A percentile compares a stretch with the other conserved stretches of the same genome.
phyloP scores from a whole-genome alignment of 2,797 vertebrate species.

The Darevskia nairensis region DNA sequence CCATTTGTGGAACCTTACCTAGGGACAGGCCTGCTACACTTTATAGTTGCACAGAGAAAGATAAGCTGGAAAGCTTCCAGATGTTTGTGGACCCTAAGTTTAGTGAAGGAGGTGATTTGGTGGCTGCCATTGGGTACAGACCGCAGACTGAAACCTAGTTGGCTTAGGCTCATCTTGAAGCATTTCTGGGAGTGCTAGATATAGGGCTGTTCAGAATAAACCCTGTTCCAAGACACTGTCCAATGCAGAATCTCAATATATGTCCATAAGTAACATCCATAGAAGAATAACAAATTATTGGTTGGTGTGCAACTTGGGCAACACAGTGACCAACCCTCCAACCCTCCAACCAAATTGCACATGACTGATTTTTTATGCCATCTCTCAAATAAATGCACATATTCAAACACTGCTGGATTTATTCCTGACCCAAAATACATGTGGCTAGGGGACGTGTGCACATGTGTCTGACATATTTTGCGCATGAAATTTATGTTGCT shows the following conservation, averaged over 20 bases:
- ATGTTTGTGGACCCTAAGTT: background rate
- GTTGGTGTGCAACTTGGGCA: constrained; percentile 38
- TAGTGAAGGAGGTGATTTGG: background rate
- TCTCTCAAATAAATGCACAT: constrained; percentile 48
- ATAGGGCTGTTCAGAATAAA: background rate
- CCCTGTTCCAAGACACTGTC: constrained; percentile 37
- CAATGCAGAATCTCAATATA: constrained; percentile 45
- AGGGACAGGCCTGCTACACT: too few species aligned
- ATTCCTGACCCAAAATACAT: constrained; percentile 43
- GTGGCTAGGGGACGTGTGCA: constrained; percentile 66
- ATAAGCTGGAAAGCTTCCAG: background rate
- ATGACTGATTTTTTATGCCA: constrained; percentile 23
- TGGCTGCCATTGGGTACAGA: background rate
- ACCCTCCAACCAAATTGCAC: constrained; percentile 45
- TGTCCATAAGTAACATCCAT: constrained; percentile 37
- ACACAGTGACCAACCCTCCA: constrained; percentile 40
- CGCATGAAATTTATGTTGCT: constrained; percentile 78
- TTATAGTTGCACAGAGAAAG: background rate
- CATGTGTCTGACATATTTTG: constrained; percentile 77
- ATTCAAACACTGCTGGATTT: constrained; percentile 41
- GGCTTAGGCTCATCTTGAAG: background rate
- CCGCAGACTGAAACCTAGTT: background rate
- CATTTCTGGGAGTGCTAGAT: background rate
- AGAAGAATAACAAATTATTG: constrained; percentile 29
- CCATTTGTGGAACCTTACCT: background rate